These are phyloP conservation scores for Conus betulinus DNA, from an alignment of 1,140 invertebrate genomes.

Conservation along the genomic window DNA sequence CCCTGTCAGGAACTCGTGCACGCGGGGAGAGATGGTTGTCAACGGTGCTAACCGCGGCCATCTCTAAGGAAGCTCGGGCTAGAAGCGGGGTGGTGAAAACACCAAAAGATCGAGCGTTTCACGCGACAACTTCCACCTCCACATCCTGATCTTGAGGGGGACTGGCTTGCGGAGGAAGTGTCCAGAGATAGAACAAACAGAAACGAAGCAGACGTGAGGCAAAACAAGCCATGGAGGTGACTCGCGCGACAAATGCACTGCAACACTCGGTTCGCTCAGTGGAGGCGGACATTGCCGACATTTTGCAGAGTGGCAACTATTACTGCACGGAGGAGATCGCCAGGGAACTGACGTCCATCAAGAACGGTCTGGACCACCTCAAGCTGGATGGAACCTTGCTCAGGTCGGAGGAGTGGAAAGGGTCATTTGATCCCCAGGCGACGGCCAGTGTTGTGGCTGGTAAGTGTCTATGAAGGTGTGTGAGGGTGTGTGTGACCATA, in stretches of 20 bases:
- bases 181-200: not conserved
- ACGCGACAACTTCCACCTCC: not conserved
- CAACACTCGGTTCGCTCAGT: slow-evolving; percentile 41
- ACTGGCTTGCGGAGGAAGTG: not conserved
- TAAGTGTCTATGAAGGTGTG: not conserved
- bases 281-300: slow-evolving; percentile 58
- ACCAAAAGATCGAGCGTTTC: slow-evolving; percentile 1
- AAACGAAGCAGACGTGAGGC: no score
- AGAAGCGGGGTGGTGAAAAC: not conserved
- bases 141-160: not conserved
- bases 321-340: slow-evolving; percentile 69
- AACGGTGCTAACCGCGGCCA: slow-evolving; percentile 37
- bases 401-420: slow-evolving; percentile 59
- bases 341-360: slow-evolving; percentile 62
- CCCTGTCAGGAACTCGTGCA: not conserved
- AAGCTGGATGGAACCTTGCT: slow-evolving; percentile 59
- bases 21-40: slow-evolving; percentile 22
- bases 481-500: not conserved
- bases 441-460: slow-evolving; percentile 31
- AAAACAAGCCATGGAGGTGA: slow-evolving; percentile 20
- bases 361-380: slow-evolving; percentile 69
- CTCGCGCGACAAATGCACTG: slow-evolving; percentile 21
- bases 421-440: slow-evolving; percentile 2
- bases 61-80: slow-evolving; percentile 31
- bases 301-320: slow-evolving; percentile 60